Evolutionary conservation across 1,140 invertebrate species (phyloP).

Genomic region (Drosophila auraria): DNA sequence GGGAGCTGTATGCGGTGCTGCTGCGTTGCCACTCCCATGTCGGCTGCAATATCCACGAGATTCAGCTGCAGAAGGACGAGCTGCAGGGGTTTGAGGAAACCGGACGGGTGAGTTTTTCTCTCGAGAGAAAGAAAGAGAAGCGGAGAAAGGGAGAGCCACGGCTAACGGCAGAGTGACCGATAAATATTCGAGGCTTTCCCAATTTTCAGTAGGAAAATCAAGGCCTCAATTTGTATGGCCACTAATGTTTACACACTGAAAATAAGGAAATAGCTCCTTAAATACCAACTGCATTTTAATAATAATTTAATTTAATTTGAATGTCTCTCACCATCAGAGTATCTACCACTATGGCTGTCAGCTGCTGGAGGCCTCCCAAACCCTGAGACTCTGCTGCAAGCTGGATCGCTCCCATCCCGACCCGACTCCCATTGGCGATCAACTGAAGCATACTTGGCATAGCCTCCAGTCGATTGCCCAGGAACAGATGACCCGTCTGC

Average conservation of each 20-base stretch:
- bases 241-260: background rate
- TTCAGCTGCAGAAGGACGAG: conserved; percentile 91
- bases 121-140: conserved; percentile 7
- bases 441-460: conserved; percentile 89
- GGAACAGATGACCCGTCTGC: conserved; percentile 91
- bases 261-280: too few relatives aligned
- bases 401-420: conserved; percentile 80
- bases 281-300: background rate
- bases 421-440: conserved; percentile 60
- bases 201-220: conserved; percentile 16
- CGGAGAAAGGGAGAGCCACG: conserved; percentile 7
- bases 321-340: conserved; percentile 86
- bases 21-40: conserved; percentile 90
- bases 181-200: background rate
- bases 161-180: conserved; percentile 28
- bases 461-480: conserved; percentile 89
- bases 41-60: conserved; percentile 90
- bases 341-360: conserved; percentile 93
- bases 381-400: conserved; percentile 90
- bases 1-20: conserved; percentile 90
- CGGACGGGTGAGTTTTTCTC: conserved; percentile 87
- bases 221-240: conserved; percentile 6
- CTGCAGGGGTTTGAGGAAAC: conserved; percentile 92
- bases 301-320: too few relatives aligned
- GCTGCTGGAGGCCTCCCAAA: conserved; percentile 90